Percentiles rank a stretch among this genome's conserved stretches.
These are phyloP conservation scores for Eupeodes luniger DNA, from an alignment of 2,888 invertebrate genomes.

Conservation along the genomic window DNA sequence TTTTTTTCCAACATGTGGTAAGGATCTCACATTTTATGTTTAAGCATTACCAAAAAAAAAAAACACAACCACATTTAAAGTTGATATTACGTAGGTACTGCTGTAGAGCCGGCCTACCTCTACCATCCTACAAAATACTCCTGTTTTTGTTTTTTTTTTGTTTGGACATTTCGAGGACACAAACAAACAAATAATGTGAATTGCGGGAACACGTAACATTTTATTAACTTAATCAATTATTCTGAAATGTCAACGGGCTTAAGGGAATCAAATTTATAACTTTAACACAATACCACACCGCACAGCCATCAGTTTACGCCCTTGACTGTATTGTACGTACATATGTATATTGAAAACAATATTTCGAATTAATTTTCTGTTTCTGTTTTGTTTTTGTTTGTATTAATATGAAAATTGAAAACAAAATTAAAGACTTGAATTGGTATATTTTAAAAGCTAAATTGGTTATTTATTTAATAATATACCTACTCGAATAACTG, in stretches of 20 bases:
- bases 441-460: background rate
- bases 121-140: too few relatives aligned
- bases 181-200: background rate
- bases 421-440: background rate
- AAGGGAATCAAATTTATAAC: background rate
- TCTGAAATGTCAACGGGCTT: constrained; percentile 7
- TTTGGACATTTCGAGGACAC: background rate
- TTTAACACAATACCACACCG: background rate
- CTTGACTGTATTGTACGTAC: background rate
- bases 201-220: constrained; percentile 16
- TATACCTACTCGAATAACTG: background rate
- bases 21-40: constrained; percentile 8
- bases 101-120: too few relatives aligned
- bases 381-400: background rate
- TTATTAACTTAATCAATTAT: constrained; percentile 34
- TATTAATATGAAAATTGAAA: background rate
- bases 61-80: background rate
- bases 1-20: constrained; percentile 1
- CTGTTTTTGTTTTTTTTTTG: background rate
- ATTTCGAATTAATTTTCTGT: background rate
- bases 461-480: background rate
- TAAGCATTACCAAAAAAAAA: background rate
- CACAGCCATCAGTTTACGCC: constrained; percentile 8
- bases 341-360: background rate
- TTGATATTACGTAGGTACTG: background rate